A percentile compares a stretch with the other conserved stretches of the same genome.
These are phyloP conservation scores for Punctoribates punctum DNA, from an alignment of 2,888 invertebrate genomes.

Conservation along the genomic window DNA sequence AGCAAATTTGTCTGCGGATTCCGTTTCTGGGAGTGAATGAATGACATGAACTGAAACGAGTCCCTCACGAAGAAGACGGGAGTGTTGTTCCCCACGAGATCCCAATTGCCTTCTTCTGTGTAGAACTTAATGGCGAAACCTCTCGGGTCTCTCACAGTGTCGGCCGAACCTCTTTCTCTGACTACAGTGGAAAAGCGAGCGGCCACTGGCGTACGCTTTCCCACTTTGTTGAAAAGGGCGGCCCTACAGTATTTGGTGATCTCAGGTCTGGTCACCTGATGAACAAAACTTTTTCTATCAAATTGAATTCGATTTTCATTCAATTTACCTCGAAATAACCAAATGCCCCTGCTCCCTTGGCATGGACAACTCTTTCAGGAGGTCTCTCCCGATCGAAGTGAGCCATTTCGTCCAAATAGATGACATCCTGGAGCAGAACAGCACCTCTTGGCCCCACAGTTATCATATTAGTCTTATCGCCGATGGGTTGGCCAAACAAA, in stretches of 20 bases:
- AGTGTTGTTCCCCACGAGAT: slow-evolving; percentile 82
- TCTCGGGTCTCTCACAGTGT: slow-evolving; percentile 78
- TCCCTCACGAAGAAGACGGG: slow-evolving; percentile 90
- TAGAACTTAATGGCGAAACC: slow-evolving; percentile 93
- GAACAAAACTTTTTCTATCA: not conserved
- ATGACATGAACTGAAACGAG: slow-evolving; percentile 83
- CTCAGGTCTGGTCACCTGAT: slow-evolving; percentile 67
- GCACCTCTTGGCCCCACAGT: slow-evolving; percentile 88
- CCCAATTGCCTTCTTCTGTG: slow-evolving; percentile 83
- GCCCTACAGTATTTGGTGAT: slow-evolving; percentile 74
- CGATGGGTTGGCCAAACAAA: slow-evolving; percentile 75
- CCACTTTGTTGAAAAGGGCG: slow-evolving; percentile 69
- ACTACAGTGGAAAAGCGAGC: slow-evolving; percentile 74
- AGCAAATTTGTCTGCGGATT: slow-evolving; percentile 79
- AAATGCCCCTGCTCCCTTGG: slow-evolving; percentile 86
- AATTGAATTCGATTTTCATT: not conserved
- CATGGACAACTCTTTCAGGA: slow-evolving; percentile 92
- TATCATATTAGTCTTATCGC: slow-evolving; percentile 68
- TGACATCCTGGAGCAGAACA: slow-evolving; percentile 75
- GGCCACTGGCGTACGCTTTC: slow-evolving; percentile 74
- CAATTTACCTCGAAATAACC: slow-evolving; percentile 69
- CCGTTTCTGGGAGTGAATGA: slow-evolving; percentile 94
- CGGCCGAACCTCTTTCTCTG: slow-evolving; percentile 85
- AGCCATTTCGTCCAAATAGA: slow-evolving; percentile 59
- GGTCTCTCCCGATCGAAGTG: slow-evolving; percentile 75